Percentiles rank a stretch among this genome's conserved stretches.
Evolutionary conservation across 2,113 vertebrate species (phyloP).

Genomic region (Heterotis niloticus): DNA sequence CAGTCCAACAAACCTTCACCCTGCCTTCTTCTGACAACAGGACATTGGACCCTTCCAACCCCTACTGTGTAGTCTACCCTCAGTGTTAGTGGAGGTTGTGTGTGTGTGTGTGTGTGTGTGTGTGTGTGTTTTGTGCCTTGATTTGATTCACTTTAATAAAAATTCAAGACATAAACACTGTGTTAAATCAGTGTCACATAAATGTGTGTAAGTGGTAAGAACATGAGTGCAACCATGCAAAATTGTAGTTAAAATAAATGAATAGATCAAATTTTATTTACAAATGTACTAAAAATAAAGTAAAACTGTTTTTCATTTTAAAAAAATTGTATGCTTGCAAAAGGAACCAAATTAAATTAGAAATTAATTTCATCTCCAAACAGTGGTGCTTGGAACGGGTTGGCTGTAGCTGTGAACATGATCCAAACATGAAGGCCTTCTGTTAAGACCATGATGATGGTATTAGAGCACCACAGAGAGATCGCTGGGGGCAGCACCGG

Average conservation of each 20-base stretch:
- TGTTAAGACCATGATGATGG: background rate
- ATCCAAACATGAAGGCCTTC: background rate
- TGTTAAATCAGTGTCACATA: background rate
- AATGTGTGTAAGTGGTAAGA: background rate
- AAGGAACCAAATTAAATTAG: slow-evolving; percentile 15
- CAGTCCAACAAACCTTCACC: no score
- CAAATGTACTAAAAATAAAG: background rate
- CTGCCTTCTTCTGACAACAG: no score
- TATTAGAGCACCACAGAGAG: background rate
- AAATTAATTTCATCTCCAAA: slow-evolving; percentile 16
- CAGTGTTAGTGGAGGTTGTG: no score
- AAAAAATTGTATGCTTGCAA: slow-evolving; percentile 2
- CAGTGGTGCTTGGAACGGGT: background rate
- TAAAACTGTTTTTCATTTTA: slow-evolving; percentile 20
- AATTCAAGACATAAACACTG: no score
- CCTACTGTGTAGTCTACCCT: no score
- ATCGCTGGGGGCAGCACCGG: background rate
- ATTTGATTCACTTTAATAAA: no score
- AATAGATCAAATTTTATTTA: background rate
- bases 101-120: no score
- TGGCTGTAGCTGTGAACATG: background rate
- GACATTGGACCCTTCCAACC: no score
- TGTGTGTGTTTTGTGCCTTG: background rate
- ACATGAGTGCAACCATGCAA: background rate
- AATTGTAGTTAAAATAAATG: background rate